Percentiles rank a stretch among this genome's conserved stretches.
Evolutionary conservation across 2,113 vertebrate species (phyloP).

Genomic region (Notiomystis cincta): DNA sequence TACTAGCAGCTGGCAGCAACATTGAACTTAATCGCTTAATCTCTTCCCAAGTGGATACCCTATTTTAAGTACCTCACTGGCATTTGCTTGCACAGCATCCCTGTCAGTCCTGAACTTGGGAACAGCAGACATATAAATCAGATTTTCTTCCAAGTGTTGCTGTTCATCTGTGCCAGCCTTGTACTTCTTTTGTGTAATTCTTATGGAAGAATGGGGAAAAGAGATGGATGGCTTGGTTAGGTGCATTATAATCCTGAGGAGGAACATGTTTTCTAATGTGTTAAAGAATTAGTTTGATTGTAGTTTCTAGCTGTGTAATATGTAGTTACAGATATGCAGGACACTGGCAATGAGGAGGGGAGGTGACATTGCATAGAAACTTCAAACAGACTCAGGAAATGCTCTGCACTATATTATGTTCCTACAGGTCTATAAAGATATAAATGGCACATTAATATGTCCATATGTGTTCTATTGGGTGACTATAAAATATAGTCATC

Average conservation of each 20-base stretch:
- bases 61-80: constrained; percentile 47
- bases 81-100: constrained; percentile 51
- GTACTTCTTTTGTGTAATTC: not conserved
- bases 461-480: not conserved
- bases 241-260: not conserved
- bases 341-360: not conserved
- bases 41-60: constrained; percentile 47
- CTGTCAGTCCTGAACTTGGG: not conserved
- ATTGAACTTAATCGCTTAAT: constrained; percentile 41
- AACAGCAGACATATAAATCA: constrained; percentile 13
- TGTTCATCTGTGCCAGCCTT: not conserved
- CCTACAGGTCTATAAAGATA: not conserved
- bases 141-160: not conserved
- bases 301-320: not conserved
- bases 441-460: not conserved
- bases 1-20: constrained; percentile 37
- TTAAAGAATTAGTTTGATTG: not conserved
- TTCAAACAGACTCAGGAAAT: not conserved
- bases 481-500: not conserved
- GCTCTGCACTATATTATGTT: not conserved
- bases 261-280: not conserved
- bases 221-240: not conserved
- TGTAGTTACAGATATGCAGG: not conserved
- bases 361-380: not conserved
- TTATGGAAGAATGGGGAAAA: not conserved